Base-by-base conservation (phyloP, 2,113 vertebrate genomes). In the Motacilla tschutschensis region DNA sequence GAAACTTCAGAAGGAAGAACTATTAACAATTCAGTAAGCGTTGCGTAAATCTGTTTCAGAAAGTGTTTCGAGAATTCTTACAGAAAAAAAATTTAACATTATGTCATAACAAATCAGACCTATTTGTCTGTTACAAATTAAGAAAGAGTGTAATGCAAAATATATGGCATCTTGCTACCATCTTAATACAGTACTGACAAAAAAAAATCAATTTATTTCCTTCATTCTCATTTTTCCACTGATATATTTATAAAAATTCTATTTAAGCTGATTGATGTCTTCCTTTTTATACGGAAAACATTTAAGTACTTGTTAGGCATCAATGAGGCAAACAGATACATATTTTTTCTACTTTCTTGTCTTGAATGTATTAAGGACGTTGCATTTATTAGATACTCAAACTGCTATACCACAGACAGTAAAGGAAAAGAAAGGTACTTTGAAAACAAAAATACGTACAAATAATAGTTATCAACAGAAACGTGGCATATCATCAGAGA, bases 1-100 rank as follows among this genome's bases (percentile, higher is more conserved):
- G 87, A 96, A 78, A 83, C 96, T 98, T 92, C 69, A 94, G 94
- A 97, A 90, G 85, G 71, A 47, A 87, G 60, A 63, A 75, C 50
- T 57, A 94, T 70, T 83, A 93, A 94, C 82, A 91, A 93, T 80
- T 92, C 65, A 88, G 70, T 60, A 58, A 88, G 24, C 25, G 43
- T 55, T 87, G 17, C 85, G 35, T 15, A 85, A 48, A 38, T 76
- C 67, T 63, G 19, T 62, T 92, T 89, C 70, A 84, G 33, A 87
- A 70, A 71, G 19, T n/a, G 71, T 33, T 82, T 78, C 60, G 20
- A 94, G 71, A 79, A 51, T 33, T 79, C 64, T 35, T 82, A 50
- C 0, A 6, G 53, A 48, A 82, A 89, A 22, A 20, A 53, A 86
- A 54, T 79, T 16, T 17, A 63, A 43, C 5, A 17, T 59, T 77